phyloP scores from a whole-genome alignment of 2,888 invertebrate genomes.

The Cistogaster globosa region DNA sequence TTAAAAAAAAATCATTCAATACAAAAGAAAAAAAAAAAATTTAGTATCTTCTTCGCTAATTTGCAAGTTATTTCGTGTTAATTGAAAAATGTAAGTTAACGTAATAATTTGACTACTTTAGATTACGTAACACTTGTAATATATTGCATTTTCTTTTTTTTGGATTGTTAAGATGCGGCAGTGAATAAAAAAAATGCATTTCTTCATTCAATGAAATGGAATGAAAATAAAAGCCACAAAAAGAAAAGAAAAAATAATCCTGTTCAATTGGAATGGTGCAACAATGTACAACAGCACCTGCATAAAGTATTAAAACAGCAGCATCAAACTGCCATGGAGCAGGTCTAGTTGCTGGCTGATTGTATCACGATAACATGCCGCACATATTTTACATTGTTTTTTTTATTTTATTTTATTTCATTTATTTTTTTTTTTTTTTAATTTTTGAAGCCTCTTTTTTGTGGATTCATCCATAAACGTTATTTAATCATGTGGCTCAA shows the following conservation, averaged over 20 bases:
- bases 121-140: constrained; percentile 26
- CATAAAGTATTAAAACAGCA: no score
- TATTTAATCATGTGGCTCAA: constrained; percentile 28
- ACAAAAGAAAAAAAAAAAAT: no score
- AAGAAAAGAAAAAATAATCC: constrained; percentile 5
- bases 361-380: constrained; percentile 28
- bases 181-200: constrained; percentile 6
- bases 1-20: no score
- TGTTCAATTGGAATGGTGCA: background rate
- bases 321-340: constrained; percentile 1
- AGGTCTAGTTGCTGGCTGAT: constrained; percentile 9
- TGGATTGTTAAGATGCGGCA: background rate
- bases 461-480: constrained; percentile 27
- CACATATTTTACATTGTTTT: constrained; percentile 25
- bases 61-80: background rate
- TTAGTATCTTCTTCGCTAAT: constrained; percentile 9
- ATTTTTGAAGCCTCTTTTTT: constrained; percentile 16
- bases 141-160: constrained; percentile 17
- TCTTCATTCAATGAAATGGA: constrained; percentile 18
- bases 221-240: background rate
- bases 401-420: no score
- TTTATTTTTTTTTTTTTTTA: constrained; percentile 11
- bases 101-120: constrained; percentile 35
- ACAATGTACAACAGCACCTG: constrained; percentile 29
- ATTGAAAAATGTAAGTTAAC: constrained; percentile 32